Evolutionary conservation across 2,888 invertebrate species (phyloP).

Genomic region (Ligdia adustata): DNA sequence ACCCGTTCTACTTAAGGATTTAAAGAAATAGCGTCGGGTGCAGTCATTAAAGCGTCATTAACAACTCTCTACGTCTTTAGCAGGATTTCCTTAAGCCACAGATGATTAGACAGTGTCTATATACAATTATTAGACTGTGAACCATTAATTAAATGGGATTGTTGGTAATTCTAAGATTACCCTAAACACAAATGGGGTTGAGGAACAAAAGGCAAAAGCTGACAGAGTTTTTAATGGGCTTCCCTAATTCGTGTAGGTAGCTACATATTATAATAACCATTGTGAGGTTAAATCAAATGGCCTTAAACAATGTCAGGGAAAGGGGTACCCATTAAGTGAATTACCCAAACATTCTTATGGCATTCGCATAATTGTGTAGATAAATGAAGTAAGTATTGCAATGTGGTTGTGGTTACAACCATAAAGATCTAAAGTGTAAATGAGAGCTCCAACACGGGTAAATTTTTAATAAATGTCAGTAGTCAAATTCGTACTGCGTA

Average conservation of each 20-base stretch:
- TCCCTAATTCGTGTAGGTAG: slow-evolving; percentile 14
- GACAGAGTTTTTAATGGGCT: slow-evolving; percentile 28
- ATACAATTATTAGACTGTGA: slow-evolving; percentile 1
- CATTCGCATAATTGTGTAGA: background rate
- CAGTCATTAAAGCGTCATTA: slow-evolving; percentile 57
- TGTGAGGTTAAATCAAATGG: background rate
- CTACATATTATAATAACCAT: slow-evolving; percentile 15
- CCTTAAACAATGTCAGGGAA: background rate
- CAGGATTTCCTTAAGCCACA: slow-evolving; percentile 42
- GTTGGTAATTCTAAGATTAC: slow-evolving; percentile 13
- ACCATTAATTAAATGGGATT: slow-evolving; percentile 35
- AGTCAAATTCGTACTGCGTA: no score
- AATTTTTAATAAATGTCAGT: no score
- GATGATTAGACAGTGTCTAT: background rate
- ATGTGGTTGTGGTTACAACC: no score
- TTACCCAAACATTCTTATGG: background rate
- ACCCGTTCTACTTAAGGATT: slow-evolving; percentile 8
- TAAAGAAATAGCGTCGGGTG: slow-evolving; percentile 32
- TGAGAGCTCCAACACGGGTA: no score
- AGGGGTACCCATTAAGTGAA: background rate
- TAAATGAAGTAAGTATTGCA: no score
- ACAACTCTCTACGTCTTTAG: slow-evolving; percentile 50
- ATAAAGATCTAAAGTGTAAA: no score
- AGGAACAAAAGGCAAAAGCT: slow-evolving; percentile 34
- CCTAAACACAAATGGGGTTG: slow-evolving; percentile 9